Conservation (phyloP, 2,888 invertebrate species). For the Drosophila buzzatii region DNA sequence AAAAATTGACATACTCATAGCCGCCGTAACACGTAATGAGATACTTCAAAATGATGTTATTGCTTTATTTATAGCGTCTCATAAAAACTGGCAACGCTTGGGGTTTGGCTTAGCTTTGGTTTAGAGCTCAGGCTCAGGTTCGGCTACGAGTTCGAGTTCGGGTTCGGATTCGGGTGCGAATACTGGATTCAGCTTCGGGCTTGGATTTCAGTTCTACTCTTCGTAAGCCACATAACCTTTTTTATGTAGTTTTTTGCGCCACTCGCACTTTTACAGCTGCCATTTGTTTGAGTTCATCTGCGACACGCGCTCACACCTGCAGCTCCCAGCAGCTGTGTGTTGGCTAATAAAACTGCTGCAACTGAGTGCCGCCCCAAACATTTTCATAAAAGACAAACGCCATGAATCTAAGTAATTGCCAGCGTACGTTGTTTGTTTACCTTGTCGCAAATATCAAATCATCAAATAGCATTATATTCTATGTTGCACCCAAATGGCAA, state of each 20-base stretch:
- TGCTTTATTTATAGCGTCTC: slow-evolving; percentile 76
- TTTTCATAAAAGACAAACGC: slow-evolving; percentile 32
- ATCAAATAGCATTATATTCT: slow-evolving; percentile 1
- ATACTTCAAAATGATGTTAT: slow-evolving; percentile 81
- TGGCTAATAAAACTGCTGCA: slow-evolving; percentile 39
- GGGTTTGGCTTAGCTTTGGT: slow-evolving; percentile 39
- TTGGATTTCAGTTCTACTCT: slow-evolving; percentile 32
- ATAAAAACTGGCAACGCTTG: slow-evolving; percentile 57
- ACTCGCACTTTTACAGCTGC: slow-evolving; percentile 52
- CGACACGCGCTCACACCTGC: neutral
- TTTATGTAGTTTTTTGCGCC: slow-evolving; percentile 61
- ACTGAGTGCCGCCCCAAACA: slow-evolving; percentile 28
- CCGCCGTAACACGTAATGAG: slow-evolving; percentile 78
- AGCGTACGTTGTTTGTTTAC: slow-evolving; percentile 17
- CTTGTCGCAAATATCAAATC: slow-evolving; percentile 18
- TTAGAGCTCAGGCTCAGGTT: slow-evolving; percentile 19
- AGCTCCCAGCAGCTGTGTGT: slow-evolving; percentile 1
- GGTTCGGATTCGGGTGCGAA: neutral
- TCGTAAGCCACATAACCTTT: slow-evolving; percentile 40
- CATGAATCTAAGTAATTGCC: slow-evolving; percentile 47
- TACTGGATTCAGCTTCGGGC: neutral
- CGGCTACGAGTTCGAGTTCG: too few relatives aligned
- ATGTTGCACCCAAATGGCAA: neutral
- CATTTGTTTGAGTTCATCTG: slow-evolving; percentile 38
- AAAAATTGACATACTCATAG: slow-evolving; percentile 71